phyloP scores from a whole-genome alignment of 2,113 vertebrate species.

The Nannospalax galili region DNA sequence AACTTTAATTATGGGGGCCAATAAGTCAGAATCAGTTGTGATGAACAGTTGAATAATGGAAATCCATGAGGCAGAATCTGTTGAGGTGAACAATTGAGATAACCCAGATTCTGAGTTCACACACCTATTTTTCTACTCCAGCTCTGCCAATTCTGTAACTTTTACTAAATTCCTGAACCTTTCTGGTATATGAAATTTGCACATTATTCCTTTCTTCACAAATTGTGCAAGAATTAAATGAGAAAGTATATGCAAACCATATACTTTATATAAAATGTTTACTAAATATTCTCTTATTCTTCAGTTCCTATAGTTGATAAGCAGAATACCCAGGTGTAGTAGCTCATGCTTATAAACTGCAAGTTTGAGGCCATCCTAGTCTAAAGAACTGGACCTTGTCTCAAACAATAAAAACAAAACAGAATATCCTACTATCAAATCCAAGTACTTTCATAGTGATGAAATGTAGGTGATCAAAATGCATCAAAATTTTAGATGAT shows the following conservation, averaged over 20 bases:
- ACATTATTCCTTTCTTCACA: slow-evolving; percentile 1
- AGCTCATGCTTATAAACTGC: background rate
- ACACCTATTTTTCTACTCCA: background rate
- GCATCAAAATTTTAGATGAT: background rate
- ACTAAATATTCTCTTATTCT: background rate
- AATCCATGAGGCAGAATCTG: no score
- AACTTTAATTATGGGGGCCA: background rate
- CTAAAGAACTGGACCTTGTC: background rate
- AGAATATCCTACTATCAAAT: background rate
- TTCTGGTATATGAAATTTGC: background rate
- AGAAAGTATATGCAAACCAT: background rate
- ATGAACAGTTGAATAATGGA: no score
- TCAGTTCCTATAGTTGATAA: slow-evolving; percentile 18
- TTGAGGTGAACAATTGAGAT: no score
- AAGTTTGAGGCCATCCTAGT: background rate
- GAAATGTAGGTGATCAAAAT: no score
- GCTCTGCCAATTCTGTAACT: background rate
- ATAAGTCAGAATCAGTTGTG: background rate
- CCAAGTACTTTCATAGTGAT: slow-evolving; percentile 5
- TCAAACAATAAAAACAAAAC: background rate
- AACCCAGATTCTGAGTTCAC: background rate
- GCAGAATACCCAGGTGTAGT: background rate
- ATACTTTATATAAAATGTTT: background rate
- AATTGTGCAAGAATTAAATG: slow-evolving; percentile 15
- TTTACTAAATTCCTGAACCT: slow-evolving; percentile 33